Evolutionary conservation across 2,888 invertebrate species (phyloP), one percentile per base, ranked within the genome.

Genomic region (Papilio protenor): DNA sequence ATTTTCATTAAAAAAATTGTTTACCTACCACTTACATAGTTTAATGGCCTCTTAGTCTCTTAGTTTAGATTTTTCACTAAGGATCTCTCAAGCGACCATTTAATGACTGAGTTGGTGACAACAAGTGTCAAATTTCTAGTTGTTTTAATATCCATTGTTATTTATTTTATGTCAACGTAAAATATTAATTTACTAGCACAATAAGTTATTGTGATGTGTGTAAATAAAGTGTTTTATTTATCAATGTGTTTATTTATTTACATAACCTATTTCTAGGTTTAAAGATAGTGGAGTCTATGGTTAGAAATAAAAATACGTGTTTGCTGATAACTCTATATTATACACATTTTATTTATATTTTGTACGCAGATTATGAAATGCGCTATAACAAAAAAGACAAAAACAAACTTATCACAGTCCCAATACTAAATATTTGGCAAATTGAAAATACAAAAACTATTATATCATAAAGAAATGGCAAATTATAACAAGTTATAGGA

Each of bases 161-260:
- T 47, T 45, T n/a, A n/a, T 40, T 45, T 47, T 18, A 70, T 76
- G 40, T 76, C 23, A 45, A 69, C 21, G 40, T 33, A 52, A 61
- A 40, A 40, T 66, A 75, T 27, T 21, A 57, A 23, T 55, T 77
- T 71, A 59, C 52, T 59, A 75, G 72, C 73, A 80, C 72, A 72
- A 52, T 64, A 71, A 55, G 74, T 52, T 71, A 73, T 66, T 57
- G 61, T 76, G 45, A 72, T 23, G 47, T 79, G 69, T 76, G 75
- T 69, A 76, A 74, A 71, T 77, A 75, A 59, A 79, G 47, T 73
- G 66, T 73, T 76, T 70, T 23, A 64, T 61, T 52, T 75, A 75
- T 66, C 49, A 52, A n/a, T 75, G 8, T 66, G 12, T 23, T 12
- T 52, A 14, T 52, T 18, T 75, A 49, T 64, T 18, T 61, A 16